Conservation (phyloP, 2,113 vertebrate species). For the Hippocampus mohnikei region DNA sequence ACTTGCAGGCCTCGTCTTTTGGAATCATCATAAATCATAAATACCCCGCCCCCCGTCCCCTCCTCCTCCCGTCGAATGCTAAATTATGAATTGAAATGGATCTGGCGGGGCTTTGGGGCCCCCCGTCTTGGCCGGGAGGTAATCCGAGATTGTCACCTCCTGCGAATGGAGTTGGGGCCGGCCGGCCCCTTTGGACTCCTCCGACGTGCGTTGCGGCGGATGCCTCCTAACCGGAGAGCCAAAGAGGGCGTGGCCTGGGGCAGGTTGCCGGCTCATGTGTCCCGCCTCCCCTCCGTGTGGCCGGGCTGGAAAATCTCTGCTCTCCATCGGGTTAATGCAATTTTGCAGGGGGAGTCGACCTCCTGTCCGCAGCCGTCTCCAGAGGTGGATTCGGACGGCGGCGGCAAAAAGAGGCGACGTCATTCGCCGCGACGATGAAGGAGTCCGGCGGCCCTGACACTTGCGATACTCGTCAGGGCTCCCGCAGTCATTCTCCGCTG, state of each 20-base stretch:
- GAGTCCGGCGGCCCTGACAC: neutral
- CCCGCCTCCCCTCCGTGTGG: constrained; percentile 38
- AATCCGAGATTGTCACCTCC: constrained; percentile 75
- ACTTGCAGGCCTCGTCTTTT: constrained; percentile 18
- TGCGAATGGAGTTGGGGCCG: constrained; percentile 67
- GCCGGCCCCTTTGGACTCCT: constrained; percentile 38
- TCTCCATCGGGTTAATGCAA: constrained; percentile 51
- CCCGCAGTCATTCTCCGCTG: constrained; percentile 43
- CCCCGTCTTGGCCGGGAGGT: constrained; percentile 59
- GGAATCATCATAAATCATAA: constrained; percentile 55
- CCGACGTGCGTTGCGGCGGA: constrained; percentile 63
- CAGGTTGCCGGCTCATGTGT: constrained; percentile 62
- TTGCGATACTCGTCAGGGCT: constrained; percentile 23
- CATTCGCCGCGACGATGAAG: constrained; percentile 13
- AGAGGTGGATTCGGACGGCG: constrained; percentile 1
- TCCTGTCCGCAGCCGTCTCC: constrained; percentile 6
- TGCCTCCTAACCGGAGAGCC: constrained; percentile 66
- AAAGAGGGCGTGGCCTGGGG: constrained; percentile 1
- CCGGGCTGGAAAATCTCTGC: constrained; percentile 36
- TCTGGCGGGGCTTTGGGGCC: constrained; percentile 62
- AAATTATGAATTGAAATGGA: constrained; percentile 73
- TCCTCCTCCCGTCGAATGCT: constrained; percentile 43
- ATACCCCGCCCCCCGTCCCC: constrained; percentile 40
- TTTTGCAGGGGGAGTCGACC: constrained; percentile 44
- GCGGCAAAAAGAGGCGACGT: constrained; percentile 9